Evolutionary conservation across 2,888 invertebrate genomes (phyloP).

Genomic region (Tolmerus cingulatus): DNA sequence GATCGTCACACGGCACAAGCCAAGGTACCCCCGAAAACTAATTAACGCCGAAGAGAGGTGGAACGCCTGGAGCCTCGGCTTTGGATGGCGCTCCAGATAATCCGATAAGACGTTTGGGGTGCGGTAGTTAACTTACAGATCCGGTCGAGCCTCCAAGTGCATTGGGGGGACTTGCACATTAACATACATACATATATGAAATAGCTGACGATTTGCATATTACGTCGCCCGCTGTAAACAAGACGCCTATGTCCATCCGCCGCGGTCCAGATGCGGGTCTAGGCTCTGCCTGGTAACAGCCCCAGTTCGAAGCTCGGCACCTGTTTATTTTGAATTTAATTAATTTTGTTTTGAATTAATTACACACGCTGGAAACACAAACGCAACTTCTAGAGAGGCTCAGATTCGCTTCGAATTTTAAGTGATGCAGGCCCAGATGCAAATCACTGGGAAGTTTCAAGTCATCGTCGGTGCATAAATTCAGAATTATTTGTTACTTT

Average conservation of each 20-base stretch:
- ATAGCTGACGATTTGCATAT: not conserved
- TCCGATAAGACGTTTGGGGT: not conserved
- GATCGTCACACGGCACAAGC: not conserved
- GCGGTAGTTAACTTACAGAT: not conserved
- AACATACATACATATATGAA: not conserved
- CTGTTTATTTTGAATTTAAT: conserved; percentile 15
- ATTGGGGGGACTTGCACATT: not conserved
- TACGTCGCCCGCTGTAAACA: not conserved
- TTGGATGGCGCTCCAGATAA: not conserved
- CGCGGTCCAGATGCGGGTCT: conserved; percentile 4
- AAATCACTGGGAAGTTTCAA: not conserved
- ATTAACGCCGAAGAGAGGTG: not conserved
- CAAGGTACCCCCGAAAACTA: not conserved
- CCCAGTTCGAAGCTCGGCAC: not conserved
- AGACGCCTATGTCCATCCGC: not conserved
- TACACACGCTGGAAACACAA: not conserved
- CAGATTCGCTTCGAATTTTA: not conserved
- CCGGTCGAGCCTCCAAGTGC: conserved; percentile 8
- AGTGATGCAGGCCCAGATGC: not conserved
- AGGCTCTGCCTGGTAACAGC: not conserved
- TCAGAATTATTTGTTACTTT: not conserved
- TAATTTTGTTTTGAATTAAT: conserved; percentile 17
- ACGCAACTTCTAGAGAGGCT: not conserved
- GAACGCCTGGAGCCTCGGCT: not conserved
- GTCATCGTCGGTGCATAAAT: not conserved